Conservation (phyloP, 1,140 invertebrate species). For the Trissolcus basalis region DNA sequence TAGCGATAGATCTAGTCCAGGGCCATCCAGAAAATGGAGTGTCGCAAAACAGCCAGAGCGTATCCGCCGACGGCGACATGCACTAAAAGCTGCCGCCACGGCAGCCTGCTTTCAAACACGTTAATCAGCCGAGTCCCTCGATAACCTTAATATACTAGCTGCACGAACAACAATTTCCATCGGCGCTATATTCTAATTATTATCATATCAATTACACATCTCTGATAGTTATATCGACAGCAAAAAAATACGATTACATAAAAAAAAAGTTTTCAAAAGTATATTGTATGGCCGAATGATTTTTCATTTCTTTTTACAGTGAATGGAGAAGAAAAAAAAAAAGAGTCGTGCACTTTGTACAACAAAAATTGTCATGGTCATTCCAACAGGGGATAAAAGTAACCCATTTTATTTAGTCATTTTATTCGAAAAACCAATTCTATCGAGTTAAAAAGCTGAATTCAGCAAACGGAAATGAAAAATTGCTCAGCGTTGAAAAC, state of each 20-base stretch:
- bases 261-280: too few relatives aligned
- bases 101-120: slow-evolving; percentile 55
- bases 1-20: slow-evolving; percentile 69
- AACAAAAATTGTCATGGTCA: not conserved
- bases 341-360: too few relatives aligned
- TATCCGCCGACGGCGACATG: slow-evolving; percentile 71
- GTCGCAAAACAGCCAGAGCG: slow-evolving; percentile 68
- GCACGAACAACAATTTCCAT: slow-evolving; percentile 49
- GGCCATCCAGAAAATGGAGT: slow-evolving; percentile 72
- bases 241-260: too few relatives aligned
- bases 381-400: too few relatives aligned
- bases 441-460: slow-evolving; percentile 6
- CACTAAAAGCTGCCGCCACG: slow-evolving; percentile 69
- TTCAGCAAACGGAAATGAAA: slow-evolving; percentile 17
- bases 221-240: too few relatives aligned
- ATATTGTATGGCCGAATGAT: too few relatives aligned
- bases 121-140: slow-evolving; percentile 63
- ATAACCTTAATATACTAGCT: slow-evolving; percentile 62
- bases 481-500: slow-evolving; percentile 14
- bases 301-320: too few relatives aligned
- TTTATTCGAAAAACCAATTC: too few relatives aligned
- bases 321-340: too few relatives aligned
- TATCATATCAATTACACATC: too few relatives aligned
- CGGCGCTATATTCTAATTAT: not conserved
- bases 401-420: too few relatives aligned